Evolutionary conservation across 2,113 vertebrate species (phyloP).

Genomic region (Triplophysa dalaica): DNA sequence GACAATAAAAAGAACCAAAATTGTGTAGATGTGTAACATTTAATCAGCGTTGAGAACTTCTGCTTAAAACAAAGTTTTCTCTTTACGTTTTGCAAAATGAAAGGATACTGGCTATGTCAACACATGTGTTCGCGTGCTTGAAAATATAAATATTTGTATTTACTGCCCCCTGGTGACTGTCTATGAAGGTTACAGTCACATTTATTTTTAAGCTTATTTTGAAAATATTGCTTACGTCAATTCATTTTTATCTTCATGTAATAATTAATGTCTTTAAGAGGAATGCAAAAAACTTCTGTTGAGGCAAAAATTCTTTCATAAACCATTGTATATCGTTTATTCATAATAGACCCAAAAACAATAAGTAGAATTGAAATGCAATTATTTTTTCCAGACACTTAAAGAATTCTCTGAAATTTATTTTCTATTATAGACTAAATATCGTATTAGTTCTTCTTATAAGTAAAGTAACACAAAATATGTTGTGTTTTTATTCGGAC

Average conservation of each 20-base stretch:
- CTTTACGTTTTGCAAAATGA: no score
- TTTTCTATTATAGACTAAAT: neutral
- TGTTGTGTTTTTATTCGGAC: slow-evolving; percentile 13
- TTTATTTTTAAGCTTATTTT: neutral
- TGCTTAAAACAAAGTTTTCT: no score
- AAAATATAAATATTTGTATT: neutral
- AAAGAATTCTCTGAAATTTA: neutral
- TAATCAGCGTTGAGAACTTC: no score
- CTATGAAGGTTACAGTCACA: neutral
- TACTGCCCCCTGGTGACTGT: slow-evolving; percentile 8
- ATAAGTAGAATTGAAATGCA: no score
- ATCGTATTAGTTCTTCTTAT: neutral
- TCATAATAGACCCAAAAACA: no score
- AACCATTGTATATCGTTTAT: no score
- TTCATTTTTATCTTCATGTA: neutral
- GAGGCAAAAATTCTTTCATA: no score
- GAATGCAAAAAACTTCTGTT: no score
- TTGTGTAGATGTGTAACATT: no score
- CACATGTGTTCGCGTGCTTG: no score
- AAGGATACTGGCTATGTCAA: neutral
- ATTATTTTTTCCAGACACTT: neutral
- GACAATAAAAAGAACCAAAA: neutral
- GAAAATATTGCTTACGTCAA: neutral
- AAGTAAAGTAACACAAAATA: neutral
- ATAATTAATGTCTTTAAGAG: no score